Conservation (phyloP, 2,113 vertebrate species). For the Ranitomeya imitator region DNA sequence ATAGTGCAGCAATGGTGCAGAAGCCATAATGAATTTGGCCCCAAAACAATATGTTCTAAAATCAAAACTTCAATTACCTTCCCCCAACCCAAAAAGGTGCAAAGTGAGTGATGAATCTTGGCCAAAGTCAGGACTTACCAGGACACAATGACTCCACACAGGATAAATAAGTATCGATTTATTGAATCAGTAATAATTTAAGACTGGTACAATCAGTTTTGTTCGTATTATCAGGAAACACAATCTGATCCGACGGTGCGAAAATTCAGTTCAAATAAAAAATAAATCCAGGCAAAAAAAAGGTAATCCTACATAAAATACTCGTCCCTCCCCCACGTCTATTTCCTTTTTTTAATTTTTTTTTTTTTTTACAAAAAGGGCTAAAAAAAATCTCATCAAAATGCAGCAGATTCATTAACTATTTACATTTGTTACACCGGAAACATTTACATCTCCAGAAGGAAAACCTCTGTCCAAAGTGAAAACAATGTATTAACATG, state of each 20-base stretch:
- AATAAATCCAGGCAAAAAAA: conserved; percentile 65
- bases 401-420: conserved; percentile 88
- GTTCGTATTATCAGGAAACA: conserved; percentile 75
- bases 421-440: conserved; percentile 95
- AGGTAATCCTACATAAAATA: conserved; percentile 91
- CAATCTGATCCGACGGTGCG: conserved; percentile 75
- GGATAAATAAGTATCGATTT: conserved; percentile 98
- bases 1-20: no score
- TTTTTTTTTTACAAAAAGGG: conserved; percentile 84
- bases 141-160: conserved; percentile 58
- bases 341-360: conserved; percentile 70
- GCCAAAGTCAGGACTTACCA: no score
- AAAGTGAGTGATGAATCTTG: no score
- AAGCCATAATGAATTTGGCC: no score
- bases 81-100: no score
- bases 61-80: no score
- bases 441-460: conserved; percentile 87
- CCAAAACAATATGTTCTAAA: no score
- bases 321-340: conserved; percentile 85
- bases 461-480: conserved; percentile 56
- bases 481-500: not conserved
- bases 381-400: conserved; percentile 94
- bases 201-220: conserved; percentile 96
- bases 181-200: conserved; percentile 99
- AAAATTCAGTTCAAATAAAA: conserved; percentile 81